Conservation (phyloP, 2,113 vertebrate species). For the Trichechus manatus region DNA sequence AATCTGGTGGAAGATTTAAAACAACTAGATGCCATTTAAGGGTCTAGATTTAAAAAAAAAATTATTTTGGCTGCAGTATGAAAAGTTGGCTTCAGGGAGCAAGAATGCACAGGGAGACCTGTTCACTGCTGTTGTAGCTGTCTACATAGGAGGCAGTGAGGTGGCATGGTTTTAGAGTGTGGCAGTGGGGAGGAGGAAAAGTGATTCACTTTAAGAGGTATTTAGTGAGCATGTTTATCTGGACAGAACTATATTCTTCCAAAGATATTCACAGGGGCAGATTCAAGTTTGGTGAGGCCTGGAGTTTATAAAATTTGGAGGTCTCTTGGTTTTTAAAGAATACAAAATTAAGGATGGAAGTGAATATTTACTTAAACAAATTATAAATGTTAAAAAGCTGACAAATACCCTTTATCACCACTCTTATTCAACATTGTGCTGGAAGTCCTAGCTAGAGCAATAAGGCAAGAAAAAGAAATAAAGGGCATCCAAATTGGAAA, state of each 20-base stretch:
- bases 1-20: conserved; percentile 42
- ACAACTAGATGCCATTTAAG: background rate
- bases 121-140: background rate
- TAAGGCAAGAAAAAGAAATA: too few relatives aligned
- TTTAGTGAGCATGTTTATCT: background rate
- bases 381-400: background rate
- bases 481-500: too few relatives aligned
- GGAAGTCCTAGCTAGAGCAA: too few relatives aligned
- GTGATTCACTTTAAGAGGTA: background rate
- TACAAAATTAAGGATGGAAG: background rate
- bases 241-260: background rate
- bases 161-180: background rate
- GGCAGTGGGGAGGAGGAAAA: background rate
- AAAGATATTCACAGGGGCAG: background rate
- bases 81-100: background rate
- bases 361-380: background rate
- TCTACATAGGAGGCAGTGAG: rapidly evolving
- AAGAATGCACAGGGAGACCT: background rate
- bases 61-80: background rate
- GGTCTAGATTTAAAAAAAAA: background rate
- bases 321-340: background rate
- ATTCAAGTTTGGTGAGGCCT: background rate
- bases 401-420: background rate
- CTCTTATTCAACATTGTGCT: too few relatives aligned
- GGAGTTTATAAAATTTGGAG: background rate